phyloP scores from a whole-genome alignment of 2,113 vertebrate species.

The Scolopax mira region DNA sequence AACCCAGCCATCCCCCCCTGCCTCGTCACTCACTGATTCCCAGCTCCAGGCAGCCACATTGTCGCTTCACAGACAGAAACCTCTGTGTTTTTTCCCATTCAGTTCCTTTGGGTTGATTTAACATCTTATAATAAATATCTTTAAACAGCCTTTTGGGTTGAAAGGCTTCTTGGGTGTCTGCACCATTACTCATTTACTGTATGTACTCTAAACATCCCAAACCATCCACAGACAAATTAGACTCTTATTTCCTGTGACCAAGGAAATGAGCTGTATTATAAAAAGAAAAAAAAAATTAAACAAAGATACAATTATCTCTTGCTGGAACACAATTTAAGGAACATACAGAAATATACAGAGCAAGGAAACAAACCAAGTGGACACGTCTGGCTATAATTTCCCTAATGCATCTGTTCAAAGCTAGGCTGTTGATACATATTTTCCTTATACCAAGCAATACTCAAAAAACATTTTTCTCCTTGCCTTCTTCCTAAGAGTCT shows the following conservation, averaged over 20 bases:
- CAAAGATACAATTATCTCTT: not conserved
- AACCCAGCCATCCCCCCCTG: not conserved
- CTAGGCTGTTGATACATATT: not conserved
- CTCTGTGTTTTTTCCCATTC: not conserved
- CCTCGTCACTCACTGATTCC: fast-evolving
- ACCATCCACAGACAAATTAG: not conserved
- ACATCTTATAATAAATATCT: not conserved
- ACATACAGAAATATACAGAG: not conserved
- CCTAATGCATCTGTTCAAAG: not conserved
- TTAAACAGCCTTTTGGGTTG: not conserved
- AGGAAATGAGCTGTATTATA: not conserved
- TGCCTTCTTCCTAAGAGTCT: not conserved
- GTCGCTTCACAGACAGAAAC: not conserved
- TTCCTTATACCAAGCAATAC: not conserved
- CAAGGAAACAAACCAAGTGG: not conserved
- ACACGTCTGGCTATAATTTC: not conserved
- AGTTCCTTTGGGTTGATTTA: not conserved
- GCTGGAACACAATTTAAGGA: not conserved
- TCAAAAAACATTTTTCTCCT: not conserved
- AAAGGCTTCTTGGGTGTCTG: not conserved
- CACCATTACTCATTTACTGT: not conserved
- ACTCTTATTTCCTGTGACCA: not conserved
- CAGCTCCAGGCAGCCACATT: not conserved
- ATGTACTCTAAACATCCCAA: not conserved
- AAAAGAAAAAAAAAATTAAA: not conserved